A percentile compares a stretch with the other conserved stretches of the same genome.
Evolutionary conservation across 2,113 vertebrate species (phyloP).

Genomic region (Macquaria australasica): DNA sequence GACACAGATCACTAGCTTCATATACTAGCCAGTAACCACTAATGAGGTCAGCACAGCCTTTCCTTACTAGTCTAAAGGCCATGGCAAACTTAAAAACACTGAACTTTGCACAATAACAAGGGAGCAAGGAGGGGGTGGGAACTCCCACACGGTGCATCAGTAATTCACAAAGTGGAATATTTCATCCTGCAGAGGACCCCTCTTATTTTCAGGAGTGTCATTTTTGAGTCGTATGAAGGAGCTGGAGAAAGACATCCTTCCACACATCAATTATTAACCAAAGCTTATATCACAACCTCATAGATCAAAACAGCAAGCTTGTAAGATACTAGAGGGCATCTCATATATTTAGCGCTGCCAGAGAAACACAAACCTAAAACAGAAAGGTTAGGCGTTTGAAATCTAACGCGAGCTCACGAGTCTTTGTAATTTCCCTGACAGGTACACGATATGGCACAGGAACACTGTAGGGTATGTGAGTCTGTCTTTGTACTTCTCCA

Average conservation of each 20-base stretch:
- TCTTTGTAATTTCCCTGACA: conserved; percentile 83
- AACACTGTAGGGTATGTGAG: conserved; percentile 79
- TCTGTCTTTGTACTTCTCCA: conserved; percentile 82
- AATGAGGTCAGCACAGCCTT: conserved; percentile 75
- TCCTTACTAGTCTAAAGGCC: conserved; percentile 69
- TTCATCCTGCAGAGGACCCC: conserved; percentile 73
- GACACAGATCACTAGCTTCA: conserved; percentile 60
- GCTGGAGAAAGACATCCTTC: conserved; percentile 76
- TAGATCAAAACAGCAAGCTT: conserved; percentile 82
- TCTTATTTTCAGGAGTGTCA: conserved; percentile 83
- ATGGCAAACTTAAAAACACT: conserved; percentile 68
- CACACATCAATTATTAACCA: conserved; percentile 84
- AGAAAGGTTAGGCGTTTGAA: conserved; percentile 81
- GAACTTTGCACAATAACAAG: conserved; percentile 74
- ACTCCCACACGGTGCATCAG: conserved; percentile 79
- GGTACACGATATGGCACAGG: conserved; percentile 78
- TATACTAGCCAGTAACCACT: conserved; percentile 56
- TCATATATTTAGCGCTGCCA: conserved; percentile 81
- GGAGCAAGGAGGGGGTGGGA: conserved; percentile 41
- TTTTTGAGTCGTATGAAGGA: conserved; percentile 75
- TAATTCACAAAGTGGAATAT: conserved; percentile 80
- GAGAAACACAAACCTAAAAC: conserved; percentile 77
- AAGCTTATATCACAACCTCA: conserved; percentile 80
- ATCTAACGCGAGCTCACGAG: conserved; percentile 70
- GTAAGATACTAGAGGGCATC: conserved; percentile 80